phyloP scores from a whole-genome alignment of 2,888 invertebrate species.

The Proisotoma minuta region DNA sequence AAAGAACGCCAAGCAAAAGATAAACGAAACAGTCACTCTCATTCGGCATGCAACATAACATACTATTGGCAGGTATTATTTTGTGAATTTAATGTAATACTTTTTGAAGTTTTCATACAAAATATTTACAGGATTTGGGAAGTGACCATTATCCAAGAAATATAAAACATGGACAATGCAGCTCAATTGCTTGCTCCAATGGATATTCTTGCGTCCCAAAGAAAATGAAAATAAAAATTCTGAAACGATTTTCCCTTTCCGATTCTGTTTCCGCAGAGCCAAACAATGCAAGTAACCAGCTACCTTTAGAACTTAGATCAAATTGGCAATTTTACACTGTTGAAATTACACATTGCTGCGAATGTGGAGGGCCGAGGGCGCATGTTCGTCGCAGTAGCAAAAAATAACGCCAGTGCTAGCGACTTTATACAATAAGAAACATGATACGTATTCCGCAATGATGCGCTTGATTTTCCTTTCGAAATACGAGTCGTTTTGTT shows the following conservation, averaged over 20 bases:
- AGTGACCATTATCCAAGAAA: constrained; percentile 15
- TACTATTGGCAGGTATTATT: constrained; percentile 15
- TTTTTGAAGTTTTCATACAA: no score
- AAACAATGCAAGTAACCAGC: constrained; percentile 4
- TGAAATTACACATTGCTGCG: constrained; percentile 18
- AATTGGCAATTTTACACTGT: constrained; percentile 16
- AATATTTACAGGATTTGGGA: no score
- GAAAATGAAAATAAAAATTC: constrained; percentile 7
- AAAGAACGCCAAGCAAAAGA: constrained; percentile 8
- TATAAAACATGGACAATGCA: constrained; percentile 16
- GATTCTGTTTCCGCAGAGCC: constrained; percentile 7
- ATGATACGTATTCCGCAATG: no score
- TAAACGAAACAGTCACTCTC: constrained; percentile 1
- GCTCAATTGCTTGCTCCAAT: constrained; percentile 8
- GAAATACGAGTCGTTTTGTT: no score
- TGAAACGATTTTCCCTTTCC: constrained; percentile 6
- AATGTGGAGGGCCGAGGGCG: no score
- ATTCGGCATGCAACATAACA: constrained; percentile 15
- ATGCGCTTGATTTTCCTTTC: no score
- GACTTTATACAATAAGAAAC: no score
- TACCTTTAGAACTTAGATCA: constrained; percentile 18
- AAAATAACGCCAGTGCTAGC: no score
- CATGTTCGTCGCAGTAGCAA: no score
- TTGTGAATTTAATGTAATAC: no score
- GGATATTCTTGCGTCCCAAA: constrained; percentile 9